Conservation (phyloP, 2,888 invertebrate species). For the Reticulitermes lucifugus region DNA sequence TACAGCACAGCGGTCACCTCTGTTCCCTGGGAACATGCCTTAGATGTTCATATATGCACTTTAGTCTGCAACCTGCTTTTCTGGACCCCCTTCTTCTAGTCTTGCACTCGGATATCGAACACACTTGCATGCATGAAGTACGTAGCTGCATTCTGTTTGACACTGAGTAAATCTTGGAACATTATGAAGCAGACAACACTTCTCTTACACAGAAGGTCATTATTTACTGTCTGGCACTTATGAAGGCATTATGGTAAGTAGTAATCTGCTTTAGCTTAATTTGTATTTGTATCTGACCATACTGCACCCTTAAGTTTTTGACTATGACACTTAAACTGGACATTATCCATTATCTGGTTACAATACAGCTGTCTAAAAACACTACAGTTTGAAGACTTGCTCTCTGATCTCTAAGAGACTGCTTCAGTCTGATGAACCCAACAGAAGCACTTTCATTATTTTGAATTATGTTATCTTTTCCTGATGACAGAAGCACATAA, state of each 20-base stretch:
- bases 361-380: too few relatives aligned
- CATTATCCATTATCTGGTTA: too few relatives aligned
- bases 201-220: background rate
- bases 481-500: too few relatives aligned
- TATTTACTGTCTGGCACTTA: background rate
- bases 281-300: background rate
- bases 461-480: too few relatives aligned
- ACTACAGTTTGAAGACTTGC: too few relatives aligned
- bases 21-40: background rate
- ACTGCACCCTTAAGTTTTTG: too few relatives aligned
- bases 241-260: constrained; percentile 1
- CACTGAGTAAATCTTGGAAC: background rate
- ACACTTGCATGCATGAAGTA: background rate
- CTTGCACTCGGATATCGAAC: background rate
- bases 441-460: too few relatives aligned
- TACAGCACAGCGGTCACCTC: too few relatives aligned
- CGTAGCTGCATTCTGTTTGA: background rate
- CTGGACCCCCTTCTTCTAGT: background rate
- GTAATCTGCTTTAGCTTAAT: background rate
- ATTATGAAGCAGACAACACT: background rate
- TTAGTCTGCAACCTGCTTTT: background rate
- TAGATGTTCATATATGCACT: background rate
- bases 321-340: too few relatives aligned
- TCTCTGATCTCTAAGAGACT: too few relatives aligned
- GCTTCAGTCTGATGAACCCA: too few relatives aligned